Evolutionary conservation across 2,888 invertebrate species (phyloP).

Genomic region (Drosophila formosana): DNA sequence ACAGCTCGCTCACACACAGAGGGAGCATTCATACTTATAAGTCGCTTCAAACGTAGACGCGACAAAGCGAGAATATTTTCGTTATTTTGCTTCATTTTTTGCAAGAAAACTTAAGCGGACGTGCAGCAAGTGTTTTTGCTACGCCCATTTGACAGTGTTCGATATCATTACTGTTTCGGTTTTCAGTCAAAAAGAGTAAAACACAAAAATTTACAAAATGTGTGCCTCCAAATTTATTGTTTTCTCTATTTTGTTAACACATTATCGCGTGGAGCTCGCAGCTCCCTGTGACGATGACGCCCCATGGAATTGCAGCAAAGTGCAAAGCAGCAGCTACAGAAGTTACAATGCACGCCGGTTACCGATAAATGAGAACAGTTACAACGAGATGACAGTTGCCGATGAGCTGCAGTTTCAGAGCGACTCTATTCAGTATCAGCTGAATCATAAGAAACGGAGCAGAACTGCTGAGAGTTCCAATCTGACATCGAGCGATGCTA

Average conservation of each 20-base stretch:
- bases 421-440: not conserved
- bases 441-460: not conserved
- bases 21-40: slow-evolving; percentile 23
- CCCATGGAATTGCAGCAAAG: slow-evolving; percentile 4
- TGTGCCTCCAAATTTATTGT: slow-evolving; percentile 55
- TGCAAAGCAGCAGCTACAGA: not conserved
- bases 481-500: not conserved
- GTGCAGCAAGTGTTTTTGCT: not conserved
- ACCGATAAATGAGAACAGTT: not conserved
- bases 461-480: not conserved
- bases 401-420: slow-evolving; percentile 5
- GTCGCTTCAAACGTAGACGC: slow-evolving; percentile 12
- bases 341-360: not conserved
- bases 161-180: not conserved
- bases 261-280: not conserved
- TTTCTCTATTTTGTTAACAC: slow-evolving; percentile 17
- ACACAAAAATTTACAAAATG: slow-evolving; percentile 37
- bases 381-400: not conserved
- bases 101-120: not conserved
- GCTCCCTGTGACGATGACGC: not conserved
- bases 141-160: not conserved
- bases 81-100: too few relatives aligned
- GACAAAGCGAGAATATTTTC: slow-evolving; percentile 2
- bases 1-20: slow-evolving; percentile 46
- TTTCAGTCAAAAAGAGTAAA: slow-evolving; percentile 10